Evolutionary conservation across 35 echinoderm and acorn worm genomes (phyloP), one percentile per base, ranked within the genome.

Genomic region (Heliocidaris tuberculata): DNA sequence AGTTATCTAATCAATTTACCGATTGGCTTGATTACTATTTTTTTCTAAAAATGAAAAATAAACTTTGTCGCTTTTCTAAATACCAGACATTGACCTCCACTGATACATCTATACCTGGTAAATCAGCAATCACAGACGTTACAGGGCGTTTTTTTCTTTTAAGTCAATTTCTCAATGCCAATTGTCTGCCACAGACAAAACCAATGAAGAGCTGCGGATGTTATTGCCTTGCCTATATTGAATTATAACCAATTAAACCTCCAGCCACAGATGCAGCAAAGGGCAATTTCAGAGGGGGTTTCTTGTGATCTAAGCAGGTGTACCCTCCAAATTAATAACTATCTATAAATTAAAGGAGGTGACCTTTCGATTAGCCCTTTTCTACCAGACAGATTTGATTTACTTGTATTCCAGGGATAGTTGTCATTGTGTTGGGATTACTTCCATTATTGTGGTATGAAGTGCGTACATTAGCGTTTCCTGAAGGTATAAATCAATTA

Each of bases 361-460:
- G 27, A 78, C 65, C 65, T 78, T 78, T 78, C 65, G 7, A 78
- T 78, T 78, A 78, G 27, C 65, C 27, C 65, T n/a, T 27, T 78
- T 78, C 65, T 78, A 27, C 65, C 65, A 78, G 65, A 78, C 65
- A 78, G 65, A 78, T 78, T 78, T 78, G 21, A 78, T 78, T 78
- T 78, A 78, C 65, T n/a, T n/a, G 17, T 7, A 15, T 27, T n/a
- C 17, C 21, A 78, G 65, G 65, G 65, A 78, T 27, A 19, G 65
- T 27, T 21, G 15, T 19, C 65, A 78, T 78, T 78, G 65, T 78
- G 65, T 78, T 78, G 27, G 65, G 21, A 78, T 78, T 78, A 78
- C 27, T 7, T 78, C n/a, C 65, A 78, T 78, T 78, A 78, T 78
- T 78, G 65, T 78, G 65, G 65, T 78, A 78, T 78, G 21, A 78